These are phyloP conservation scores for Aspidiotus rigidus DNA, from an alignment of 2,888 invertebrate genomes.

Conservation along the genomic window DNA sequence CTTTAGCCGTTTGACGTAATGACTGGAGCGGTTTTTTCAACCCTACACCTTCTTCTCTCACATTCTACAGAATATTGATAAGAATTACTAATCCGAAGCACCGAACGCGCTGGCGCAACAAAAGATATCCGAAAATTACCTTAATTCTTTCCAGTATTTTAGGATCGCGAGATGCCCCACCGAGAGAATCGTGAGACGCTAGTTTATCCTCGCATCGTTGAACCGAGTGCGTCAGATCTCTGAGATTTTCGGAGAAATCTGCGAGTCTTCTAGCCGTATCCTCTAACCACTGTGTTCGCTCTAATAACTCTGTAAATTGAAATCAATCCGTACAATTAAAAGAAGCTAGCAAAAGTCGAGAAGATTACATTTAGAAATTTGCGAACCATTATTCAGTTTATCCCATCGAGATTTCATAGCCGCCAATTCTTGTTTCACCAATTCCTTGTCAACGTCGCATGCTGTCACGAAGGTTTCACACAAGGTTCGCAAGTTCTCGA, in stretches of 20 bases:
- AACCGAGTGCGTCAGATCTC: conserved; percentile 74
- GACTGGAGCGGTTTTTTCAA: conserved; percentile 63
- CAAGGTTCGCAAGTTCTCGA: conserved; percentile 73
- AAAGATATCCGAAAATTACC: conserved; percentile 41
- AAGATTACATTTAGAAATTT: no score
- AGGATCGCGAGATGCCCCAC: conserved; percentile 68
- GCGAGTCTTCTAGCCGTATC: conserved; percentile 69
- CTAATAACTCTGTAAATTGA: conserved; percentile 52
- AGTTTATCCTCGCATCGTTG: conserved; percentile 82
- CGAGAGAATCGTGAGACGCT: conserved; percentile 61
- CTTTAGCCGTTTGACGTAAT: conserved; percentile 61
- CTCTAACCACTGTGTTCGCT: conserved; percentile 70
- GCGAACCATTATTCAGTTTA: conserved; percentile 66
- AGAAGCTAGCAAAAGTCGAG: no score
- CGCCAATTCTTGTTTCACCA: conserved; percentile 71
- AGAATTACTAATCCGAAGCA: no score
- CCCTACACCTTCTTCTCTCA: conserved; percentile 70
- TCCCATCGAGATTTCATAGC: conserved; percentile 84
- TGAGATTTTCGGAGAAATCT: conserved; percentile 73
- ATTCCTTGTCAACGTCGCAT: conserved; percentile 84
- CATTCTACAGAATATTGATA: conserved; percentile 42
- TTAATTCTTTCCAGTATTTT: conserved; percentile 78
- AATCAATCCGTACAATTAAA: conserved; percentile 24
- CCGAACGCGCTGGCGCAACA: not conserved
- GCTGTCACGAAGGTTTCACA: conserved; percentile 80